phyloP scores from a whole-genome alignment of 2,888 invertebrate species.

The Drepanosiphum platanoidis region DNA sequence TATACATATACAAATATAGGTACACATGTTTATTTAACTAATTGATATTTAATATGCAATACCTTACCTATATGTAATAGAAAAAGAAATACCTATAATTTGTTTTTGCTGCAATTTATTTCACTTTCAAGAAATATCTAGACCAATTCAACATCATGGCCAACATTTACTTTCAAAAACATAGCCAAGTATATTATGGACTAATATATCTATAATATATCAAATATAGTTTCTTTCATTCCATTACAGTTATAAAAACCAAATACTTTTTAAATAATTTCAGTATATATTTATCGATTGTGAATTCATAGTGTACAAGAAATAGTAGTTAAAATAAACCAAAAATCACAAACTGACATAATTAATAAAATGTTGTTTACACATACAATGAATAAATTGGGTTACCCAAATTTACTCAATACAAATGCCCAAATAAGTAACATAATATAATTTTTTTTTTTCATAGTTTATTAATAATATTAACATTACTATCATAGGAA shows the following conservation, averaged over 20 bases:
- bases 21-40: slow-evolving; percentile 16
- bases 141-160: not conserved
- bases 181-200: no score
- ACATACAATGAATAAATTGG: slow-evolving; percentile 21
- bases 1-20: not conserved
- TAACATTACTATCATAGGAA: slow-evolving; percentile 17
- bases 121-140: not conserved
- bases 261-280: not conserved
- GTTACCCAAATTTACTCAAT: not conserved
- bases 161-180: not conserved
- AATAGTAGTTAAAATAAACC: not conserved
- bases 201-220: no score
- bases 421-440: slow-evolving; percentile 31
- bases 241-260: not conserved
- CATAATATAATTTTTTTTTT: slow-evolving; percentile 12
- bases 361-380: not conserved
- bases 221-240: not conserved
- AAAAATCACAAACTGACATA: slow-evolving; percentile 20
- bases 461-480: slow-evolving; percentile 1
- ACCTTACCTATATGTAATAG: slow-evolving; percentile 18
- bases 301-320: slow-evolving; percentile 5
- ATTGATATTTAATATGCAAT: slow-evolving; percentile 29
- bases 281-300: slow-evolving; percentile 4
- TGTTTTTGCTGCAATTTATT: not conserved
- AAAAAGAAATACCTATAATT: not conserved